Conservation (phyloP, 2,113 vertebrate genomes). For the Piaya cayana region DNA sequence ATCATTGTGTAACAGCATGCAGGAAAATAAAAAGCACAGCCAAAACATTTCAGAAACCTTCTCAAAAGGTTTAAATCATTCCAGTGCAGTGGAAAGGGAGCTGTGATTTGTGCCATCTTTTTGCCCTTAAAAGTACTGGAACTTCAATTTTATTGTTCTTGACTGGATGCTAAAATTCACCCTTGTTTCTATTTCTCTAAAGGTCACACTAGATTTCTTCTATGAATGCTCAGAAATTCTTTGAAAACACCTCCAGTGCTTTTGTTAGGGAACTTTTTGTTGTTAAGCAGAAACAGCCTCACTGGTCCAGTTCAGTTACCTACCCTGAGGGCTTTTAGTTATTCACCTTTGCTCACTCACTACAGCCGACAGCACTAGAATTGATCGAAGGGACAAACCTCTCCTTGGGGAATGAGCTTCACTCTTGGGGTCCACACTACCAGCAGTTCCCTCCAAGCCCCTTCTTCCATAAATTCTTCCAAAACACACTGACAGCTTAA, state of each 20-base stretch:
- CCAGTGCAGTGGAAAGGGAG: not conserved
- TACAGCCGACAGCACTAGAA: not conserved
- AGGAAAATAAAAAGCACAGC: not conserved
- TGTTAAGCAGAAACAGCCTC: not conserved
- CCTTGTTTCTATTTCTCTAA: not conserved
- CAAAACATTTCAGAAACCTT: not conserved
- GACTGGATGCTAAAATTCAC: not conserved
- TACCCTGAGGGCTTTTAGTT: not conserved
- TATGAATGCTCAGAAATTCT: not conserved
- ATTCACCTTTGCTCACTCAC: not conserved
- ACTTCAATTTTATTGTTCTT: not conserved
- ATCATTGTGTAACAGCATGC: not conserved
- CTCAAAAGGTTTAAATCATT: not conserved
- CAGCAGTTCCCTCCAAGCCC: not conserved
- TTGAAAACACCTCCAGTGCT: not conserved
- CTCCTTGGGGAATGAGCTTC: not conserved
- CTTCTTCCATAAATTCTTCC: not conserved
- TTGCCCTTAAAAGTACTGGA: not conserved
- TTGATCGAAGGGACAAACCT: not conserved
- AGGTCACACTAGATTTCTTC: not conserved
- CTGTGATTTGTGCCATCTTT: not conserved
- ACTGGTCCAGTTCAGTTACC: not conserved
- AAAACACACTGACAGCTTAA: not conserved
- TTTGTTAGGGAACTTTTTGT: not conserved
- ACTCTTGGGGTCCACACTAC: accelerated